Base-by-base conservation (phyloP, 37 sponge, comb jelly and placozoan species). In the Cliona cf. orientalis region DNA sequence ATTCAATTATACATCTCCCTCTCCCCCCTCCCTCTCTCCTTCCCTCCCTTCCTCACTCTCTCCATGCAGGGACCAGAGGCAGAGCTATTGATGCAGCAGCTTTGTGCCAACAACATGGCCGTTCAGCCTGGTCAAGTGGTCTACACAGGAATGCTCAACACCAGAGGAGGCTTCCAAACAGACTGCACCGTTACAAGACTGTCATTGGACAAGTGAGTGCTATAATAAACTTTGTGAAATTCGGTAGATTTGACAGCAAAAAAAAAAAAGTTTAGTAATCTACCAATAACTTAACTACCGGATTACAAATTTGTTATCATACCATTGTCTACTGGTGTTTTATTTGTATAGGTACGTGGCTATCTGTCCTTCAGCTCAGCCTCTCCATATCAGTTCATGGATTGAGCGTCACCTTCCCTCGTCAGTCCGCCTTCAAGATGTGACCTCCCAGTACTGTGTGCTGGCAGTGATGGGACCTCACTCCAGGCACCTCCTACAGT, bases 131-230 rank as follows among this genome's bases (percentile, higher is more conserved):
- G 94, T 12, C 72, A 80, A 29, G 76, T 84, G 33, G 87, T 92
- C 21, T 86, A 89, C 58, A 92, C 96, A 7, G 89, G 87, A 40
- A 89, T 95, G 90, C 78, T 95, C 71, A 95, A 95, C 72, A 60
- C 79, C 2, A 58, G 76, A 41, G 93, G 96, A 6, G 93, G 96
- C n/a, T 79, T 60, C 41, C 83, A 95, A 70, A 80, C 84, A 45
- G 79, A 77, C 43, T 88, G 89, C 56, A 80, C 85, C 41, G 85
- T 92, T 31, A 75, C 85, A 11, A 74, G 89, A 60, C 62, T 87
- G 19, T 75, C 33, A 46, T 32, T 41, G 19, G 33, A 81, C 69
- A 84, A 84, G 88, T 86, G 49, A 75, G 80, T 37, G 12, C 33
- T 36, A 36, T 21, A 7, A 67, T 36, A n/a, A n/a, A n/a, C n/a